phyloP scores from a whole-genome alignment of 2,888 invertebrate species.

The Serrognathus titanus region DNA sequence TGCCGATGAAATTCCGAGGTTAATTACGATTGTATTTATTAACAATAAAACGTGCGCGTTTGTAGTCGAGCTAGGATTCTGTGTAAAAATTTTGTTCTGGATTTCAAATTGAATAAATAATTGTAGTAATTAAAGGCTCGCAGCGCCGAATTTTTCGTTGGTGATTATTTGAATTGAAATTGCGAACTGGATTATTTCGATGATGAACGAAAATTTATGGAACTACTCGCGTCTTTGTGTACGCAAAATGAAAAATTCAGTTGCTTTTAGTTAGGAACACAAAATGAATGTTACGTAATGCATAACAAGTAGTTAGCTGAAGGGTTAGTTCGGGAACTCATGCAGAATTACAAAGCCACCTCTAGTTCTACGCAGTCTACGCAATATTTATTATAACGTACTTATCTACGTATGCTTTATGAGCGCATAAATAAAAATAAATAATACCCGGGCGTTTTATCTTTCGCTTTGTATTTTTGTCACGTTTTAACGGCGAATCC shows the following conservation, averaged over 20 bases:
- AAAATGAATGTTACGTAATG: slow-evolving; percentile 49
- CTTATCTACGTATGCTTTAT: slow-evolving; percentile 24
- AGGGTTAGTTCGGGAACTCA: slow-evolving; percentile 43
- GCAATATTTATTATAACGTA: slow-evolving; percentile 39
- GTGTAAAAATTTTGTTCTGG: too few relatives aligned
- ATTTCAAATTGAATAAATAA: too few relatives aligned
- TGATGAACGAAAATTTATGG: slow-evolving; percentile 27
- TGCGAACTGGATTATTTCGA: too few relatives aligned
- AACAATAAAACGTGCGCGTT: too few relatives aligned
- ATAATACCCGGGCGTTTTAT: slow-evolving; percentile 3
- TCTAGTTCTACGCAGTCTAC: slow-evolving; percentile 34
- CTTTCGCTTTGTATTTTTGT: background rate
- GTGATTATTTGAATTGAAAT: too few relatives aligned
- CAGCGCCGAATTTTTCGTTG: too few relatives aligned
- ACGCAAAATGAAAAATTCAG: slow-evolving; percentile 47
- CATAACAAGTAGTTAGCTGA: slow-evolving; percentile 50
- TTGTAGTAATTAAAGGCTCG: too few relatives aligned
- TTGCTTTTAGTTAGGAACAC: slow-evolving; percentile 47
- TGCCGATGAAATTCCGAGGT: too few relatives aligned
- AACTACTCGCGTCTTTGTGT: slow-evolving; percentile 41
- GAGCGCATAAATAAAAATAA: background rate
- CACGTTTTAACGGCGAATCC: slow-evolving; percentile 7
- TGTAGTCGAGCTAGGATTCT: too few relatives aligned
- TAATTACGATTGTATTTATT: too few relatives aligned
- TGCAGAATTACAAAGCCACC: slow-evolving; percentile 45